phyloP scores from a whole-genome alignment of 2,797 vertebrate species.

The Tinamus major region DNA sequence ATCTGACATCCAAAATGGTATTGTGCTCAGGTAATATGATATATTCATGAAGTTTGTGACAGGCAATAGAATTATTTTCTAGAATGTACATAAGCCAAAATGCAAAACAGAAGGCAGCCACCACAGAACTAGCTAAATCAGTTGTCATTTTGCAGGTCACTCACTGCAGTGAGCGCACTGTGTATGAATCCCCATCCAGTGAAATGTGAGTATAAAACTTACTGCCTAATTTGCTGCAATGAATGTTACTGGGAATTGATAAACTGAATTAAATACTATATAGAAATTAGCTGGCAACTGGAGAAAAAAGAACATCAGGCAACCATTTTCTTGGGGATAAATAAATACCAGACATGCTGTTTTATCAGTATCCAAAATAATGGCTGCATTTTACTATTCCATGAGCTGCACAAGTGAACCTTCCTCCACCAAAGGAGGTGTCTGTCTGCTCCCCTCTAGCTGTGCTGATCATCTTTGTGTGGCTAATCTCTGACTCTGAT shows the following conservation, averaged over 20 bases:
- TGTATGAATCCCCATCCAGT: background rate
- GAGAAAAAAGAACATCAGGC: background rate
- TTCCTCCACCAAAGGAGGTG: background rate
- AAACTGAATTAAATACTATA: background rate
- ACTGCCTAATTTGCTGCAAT: background rate
- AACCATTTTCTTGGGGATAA: background rate
- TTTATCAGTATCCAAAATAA: background rate
- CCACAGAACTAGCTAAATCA: background rate
- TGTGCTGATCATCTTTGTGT: background rate
- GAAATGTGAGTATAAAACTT: background rate
- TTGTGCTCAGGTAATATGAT: background rate
- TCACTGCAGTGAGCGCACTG: background rate
- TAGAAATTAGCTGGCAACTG: background rate
- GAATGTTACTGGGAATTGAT: background rate
- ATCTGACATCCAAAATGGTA: background rate
- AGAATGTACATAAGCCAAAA: background rate
- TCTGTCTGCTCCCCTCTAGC: background rate
- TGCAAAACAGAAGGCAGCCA: background rate
- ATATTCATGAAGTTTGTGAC: background rate
- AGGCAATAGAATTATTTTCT: background rate
- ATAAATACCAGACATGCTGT: background rate
- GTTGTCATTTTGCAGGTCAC: background rate
- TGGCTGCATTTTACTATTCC: background rate
- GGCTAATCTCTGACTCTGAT: background rate
- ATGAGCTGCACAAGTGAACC: background rate